These are phyloP conservation scores for Brachionus sp. DNA, from an alignment of 1,140 invertebrate genomes.

Conservation along the genomic window DNA sequence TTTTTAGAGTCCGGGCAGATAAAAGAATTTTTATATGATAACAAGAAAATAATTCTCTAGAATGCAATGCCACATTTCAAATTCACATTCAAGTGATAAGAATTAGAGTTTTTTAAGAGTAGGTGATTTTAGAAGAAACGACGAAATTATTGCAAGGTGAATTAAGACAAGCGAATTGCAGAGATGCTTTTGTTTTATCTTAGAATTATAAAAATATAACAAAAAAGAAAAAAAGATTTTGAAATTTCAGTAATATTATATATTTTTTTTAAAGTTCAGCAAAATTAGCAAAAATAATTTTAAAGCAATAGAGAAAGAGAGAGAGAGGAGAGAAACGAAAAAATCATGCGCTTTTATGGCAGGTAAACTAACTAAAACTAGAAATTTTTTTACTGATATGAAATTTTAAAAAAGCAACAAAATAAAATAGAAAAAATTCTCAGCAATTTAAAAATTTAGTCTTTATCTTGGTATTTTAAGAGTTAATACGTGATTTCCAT, in stretches of 20 bases:
- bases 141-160: neutral
- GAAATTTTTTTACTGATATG: conserved; percentile 18
- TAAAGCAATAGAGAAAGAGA: neutral
- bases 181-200: conserved; percentile 21
- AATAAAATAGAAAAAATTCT: neutral
- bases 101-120: conserved; percentile 8
- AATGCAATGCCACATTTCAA: conserved; percentile 38
- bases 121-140: conserved; percentile 21
- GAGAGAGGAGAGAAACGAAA: neutral
- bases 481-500: no score
- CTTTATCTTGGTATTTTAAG: neutral
- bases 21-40: conserved; percentile 10
- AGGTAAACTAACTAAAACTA: neutral
- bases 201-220: neutral
- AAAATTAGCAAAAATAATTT: neutral
- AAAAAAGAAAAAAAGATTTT: neutral
- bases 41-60: conserved; percentile 17
- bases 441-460: neutral
- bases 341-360: conserved; percentile 13
- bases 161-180: neutral
- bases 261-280: conserved; percentile 31
- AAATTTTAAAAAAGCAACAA: neutral
- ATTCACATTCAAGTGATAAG: conserved; percentile 25
- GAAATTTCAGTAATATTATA: conserved; percentile 39
- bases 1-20: neutral